These are phyloP conservation scores for Conopomorpha cramerella DNA, from an alignment of 1,140 invertebrate genomes.

Conservation along the genomic window DNA sequence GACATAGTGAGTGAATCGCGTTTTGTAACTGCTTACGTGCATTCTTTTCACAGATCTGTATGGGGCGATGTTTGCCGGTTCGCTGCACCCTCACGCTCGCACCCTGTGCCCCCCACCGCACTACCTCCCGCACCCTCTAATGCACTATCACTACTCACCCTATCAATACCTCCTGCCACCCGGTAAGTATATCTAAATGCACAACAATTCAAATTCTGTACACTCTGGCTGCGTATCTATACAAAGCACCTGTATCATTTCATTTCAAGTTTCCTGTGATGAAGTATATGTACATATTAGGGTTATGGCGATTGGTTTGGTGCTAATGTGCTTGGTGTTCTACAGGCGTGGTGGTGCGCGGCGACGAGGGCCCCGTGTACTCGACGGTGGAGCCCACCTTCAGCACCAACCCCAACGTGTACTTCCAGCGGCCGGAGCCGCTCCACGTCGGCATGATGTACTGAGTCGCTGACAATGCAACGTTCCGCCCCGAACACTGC, in stretches of 20 bases:
- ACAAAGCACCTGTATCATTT: no score
- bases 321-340: constrained; percentile 14
- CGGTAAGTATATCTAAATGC: constrained; percentile 53
- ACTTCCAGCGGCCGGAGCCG: constrained; percentile 77
- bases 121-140: constrained; percentile 46
- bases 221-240: no score
- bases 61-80: constrained; percentile 44
- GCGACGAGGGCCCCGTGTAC: constrained; percentile 79
- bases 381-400: constrained; percentile 81
- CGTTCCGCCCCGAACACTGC: constrained; percentile 45
- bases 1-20: constrained; percentile 40
- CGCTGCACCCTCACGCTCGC: constrained; percentile 42
- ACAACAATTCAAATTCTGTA: no score
- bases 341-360: constrained; percentile 73
- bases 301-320: no score
- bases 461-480: constrained; percentile 61
- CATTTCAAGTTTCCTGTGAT: no score
- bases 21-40: constrained; percentile 33
- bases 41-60: constrained; percentile 55
- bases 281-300: no score
- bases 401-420: constrained; percentile 84
- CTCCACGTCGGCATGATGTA: constrained; percentile 84
- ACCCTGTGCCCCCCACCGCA: constrained; percentile 49
- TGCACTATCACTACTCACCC: constrained; percentile 55
- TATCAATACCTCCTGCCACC: constrained; percentile 48